A percentile compares a stretch with the other conserved stretches of the same genome.
Conservation (phyloP, 2,113 vertebrate genomes). For the Sander lucioperca region DNA sequence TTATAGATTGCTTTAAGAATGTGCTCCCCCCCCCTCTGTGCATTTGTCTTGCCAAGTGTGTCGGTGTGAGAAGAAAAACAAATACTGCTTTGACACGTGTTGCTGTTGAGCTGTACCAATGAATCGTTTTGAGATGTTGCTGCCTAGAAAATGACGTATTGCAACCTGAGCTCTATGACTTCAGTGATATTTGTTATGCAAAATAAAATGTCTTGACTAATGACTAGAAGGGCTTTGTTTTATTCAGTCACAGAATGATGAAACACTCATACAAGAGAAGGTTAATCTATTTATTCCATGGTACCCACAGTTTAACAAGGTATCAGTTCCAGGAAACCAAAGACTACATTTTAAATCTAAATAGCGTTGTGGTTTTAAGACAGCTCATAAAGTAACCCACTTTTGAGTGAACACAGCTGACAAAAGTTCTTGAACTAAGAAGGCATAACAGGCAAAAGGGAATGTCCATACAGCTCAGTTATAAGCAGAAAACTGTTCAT, state of each 20-base stretch:
- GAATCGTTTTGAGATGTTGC: slow-evolving; percentile 72
- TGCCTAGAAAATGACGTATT: slow-evolving; percentile 81
- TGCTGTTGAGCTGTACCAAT: slow-evolving; percentile 69
- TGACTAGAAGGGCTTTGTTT: neutral
- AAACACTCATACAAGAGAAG: neutral
- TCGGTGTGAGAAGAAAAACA: slow-evolving; percentile 55
- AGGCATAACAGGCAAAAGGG: neutral
- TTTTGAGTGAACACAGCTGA: neutral
- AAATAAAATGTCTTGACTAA: slow-evolving; percentile 84
- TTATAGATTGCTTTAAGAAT: slow-evolving; percentile 79
- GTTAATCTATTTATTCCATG: neutral
- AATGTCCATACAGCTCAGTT: neutral
- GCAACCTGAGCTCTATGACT: slow-evolving; percentile 78
- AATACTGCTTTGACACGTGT: slow-evolving; percentile 66
- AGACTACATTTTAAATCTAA: neutral
- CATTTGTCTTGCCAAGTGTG: slow-evolving; percentile 66
- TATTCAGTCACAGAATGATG: slow-evolving; percentile 2
- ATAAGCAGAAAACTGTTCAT: no score
- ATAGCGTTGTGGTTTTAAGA: neutral
- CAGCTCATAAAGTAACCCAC: neutral
- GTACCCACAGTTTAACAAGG: neutral
- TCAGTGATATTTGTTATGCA: slow-evolving; percentile 85
- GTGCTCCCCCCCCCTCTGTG: slow-evolving; percentile 65
- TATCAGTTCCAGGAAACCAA: neutral
- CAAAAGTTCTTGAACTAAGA: neutral